Percentiles rank a stretch among this genome's conserved stretches.
Conservation (phyloP, 2,797 vertebrate species). For the Miichthys miiuy region DNA sequence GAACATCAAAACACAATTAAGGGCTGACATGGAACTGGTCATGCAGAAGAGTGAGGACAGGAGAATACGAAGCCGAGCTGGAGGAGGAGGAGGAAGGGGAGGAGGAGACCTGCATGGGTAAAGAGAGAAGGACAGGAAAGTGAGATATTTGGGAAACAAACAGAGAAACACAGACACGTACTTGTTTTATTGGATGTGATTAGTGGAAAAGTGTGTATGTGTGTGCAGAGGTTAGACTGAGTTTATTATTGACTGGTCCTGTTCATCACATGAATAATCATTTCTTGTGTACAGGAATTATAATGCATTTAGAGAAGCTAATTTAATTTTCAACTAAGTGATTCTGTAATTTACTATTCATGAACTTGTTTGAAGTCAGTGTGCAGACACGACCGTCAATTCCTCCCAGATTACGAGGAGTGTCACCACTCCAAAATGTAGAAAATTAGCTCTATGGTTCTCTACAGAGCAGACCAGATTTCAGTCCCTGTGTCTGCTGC, state of each 20-base stretch:
- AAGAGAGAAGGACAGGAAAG: conserved; percentile 38
- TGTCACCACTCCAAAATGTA: conserved; percentile 17
- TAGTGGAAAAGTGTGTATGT: conserved; percentile 25
- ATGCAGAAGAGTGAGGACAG: conserved; percentile 86
- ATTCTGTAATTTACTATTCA: conserved; percentile 47
- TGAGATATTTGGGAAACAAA: conserved; percentile 39
- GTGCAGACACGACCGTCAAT: conserved; percentile 12
- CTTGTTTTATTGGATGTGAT: conserved; percentile 47
- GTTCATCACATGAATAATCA: conserved; percentile 42
- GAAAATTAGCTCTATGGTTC: conserved; percentile 17
- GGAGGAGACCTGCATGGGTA: not conserved
- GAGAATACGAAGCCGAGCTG: conserved; percentile 46
- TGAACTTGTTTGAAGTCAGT: conserved; percentile 48
- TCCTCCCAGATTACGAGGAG: conserved; percentile 21
- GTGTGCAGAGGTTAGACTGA: conserved; percentile 29
- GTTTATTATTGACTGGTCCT: conserved; percentile 16
- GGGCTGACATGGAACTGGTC: conserved; percentile 88
- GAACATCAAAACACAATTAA: conserved; percentile 98
- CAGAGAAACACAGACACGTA: conserved; percentile 31
- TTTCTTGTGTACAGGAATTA: conserved; percentile 48
- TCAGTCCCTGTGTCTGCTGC: not conserved
- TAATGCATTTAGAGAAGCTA: conserved; percentile 45
- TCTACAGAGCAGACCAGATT: not conserved
- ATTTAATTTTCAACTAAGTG: conserved; percentile 50
- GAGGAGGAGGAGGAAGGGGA: conserved; percentile 39